Conservation (phyloP, 2,888 invertebrate genomes). For the Clivina fossor region DNA sequence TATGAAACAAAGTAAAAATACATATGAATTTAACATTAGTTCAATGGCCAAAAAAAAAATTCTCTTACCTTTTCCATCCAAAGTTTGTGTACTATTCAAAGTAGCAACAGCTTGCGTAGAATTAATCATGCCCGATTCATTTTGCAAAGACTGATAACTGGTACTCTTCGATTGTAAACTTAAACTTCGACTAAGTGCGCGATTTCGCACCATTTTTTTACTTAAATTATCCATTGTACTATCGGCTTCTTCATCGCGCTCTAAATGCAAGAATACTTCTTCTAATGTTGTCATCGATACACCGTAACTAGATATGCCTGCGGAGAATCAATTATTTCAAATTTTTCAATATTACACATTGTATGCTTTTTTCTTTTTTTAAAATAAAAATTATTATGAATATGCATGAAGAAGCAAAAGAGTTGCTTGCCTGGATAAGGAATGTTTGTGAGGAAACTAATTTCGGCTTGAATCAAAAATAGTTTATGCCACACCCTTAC, state of each 20-base stretch:
- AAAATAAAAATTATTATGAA: no score
- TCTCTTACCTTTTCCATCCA: conserved; percentile 46
- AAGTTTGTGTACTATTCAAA: conserved; percentile 15
- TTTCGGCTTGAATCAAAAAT: no score
- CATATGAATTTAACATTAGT: conserved; percentile 25
- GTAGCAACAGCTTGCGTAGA: conserved; percentile 53
- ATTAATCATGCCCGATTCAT: conserved; percentile 50
- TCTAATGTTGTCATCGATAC: conserved; percentile 88
- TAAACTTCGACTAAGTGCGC: conserved; percentile 70
- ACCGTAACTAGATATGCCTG: conserved; percentile 77
- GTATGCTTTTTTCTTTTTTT: no score
- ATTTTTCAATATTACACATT: conserved; percentile 7
- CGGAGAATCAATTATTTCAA: conserved; percentile 24
- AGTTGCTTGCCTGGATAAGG: no score
- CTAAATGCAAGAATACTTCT: conserved; percentile 81
- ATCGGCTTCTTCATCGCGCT: conserved; percentile 71
- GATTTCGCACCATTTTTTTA: conserved; percentile 71
- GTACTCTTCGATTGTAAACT: conserved; percentile 74
- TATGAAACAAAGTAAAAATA: no score
- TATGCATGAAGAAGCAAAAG: no score
- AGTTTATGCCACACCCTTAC: no score
- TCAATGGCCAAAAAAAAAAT: conserved; percentile 4
- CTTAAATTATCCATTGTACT: conserved; percentile 69
- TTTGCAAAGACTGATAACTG: conserved; percentile 71
- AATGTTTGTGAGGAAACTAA: no score